Base-by-base conservation (phyloP, 2,797 vertebrate species). In the Thalassophryne amazonica region DNA sequence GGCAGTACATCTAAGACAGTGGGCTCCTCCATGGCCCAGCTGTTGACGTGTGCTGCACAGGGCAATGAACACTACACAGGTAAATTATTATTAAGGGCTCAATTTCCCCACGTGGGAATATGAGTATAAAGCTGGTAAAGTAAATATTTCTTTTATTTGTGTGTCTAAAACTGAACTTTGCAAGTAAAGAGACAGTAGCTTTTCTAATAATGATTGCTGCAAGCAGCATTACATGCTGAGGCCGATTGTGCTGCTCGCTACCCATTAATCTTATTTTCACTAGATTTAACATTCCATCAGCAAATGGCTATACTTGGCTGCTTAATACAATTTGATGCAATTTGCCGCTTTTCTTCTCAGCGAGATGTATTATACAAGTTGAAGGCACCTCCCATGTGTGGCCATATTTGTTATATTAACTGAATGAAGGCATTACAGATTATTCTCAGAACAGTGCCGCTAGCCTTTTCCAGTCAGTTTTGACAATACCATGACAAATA, bases 11-110 rank as follows among this genome's bases (percentile, higher is more conserved):
- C 97, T 0, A 99, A 99, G 83, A 93, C 97, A 0, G 97, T 99
- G 0, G 97, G 97, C 14, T 99, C 97, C 2, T 98, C 95, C 13
- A 99, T 99, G 97, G 97, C 97, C 0, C 97, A 99, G 79, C 55
- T 99, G 48, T 81, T 99, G 53, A 99, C 97, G 18, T 99, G 97
- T 52, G 97, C 97, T 16, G 96, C 97, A 10, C 97, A 99, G 75
- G 97, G 97, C 62, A 99, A 99, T 0, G 95, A 99, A 68, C 95
- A 98, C 69, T 99, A 98, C 58, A 99, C 97, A 90, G 97, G 97
- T 99, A 87, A 55, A n/a, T n/a, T n/a, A n/a, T n/a, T n/a, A n/a
- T n/a, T n/a, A n/a, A n/a, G n/a, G n/a, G n/a, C n/a, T n/a, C n/a
- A n/a, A n/a, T n/a, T n/a, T n/a, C n/a, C n/a, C 27, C 4, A 28